Base-by-base conservation (phyloP, 2,888 invertebrate species). In the Melanotus villosus region DNA sequence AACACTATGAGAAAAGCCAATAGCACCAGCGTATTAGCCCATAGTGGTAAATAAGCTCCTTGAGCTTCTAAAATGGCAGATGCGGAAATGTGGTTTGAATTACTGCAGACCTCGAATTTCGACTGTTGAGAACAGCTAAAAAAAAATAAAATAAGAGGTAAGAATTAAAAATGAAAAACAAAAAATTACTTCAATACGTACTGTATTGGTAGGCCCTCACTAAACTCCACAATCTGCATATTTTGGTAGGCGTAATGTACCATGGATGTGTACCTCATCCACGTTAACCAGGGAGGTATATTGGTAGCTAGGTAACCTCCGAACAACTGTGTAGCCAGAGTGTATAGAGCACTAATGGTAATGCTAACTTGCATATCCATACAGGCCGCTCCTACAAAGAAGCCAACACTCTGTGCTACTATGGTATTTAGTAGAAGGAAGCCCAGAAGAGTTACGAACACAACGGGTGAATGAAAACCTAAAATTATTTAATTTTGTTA, bases 241-340 rank as follows among this genome's bases (percentile, higher is more conserved):
- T 93, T 93, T 80, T 92, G 91, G 84, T 92, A 93, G 66, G 93
- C 92, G 83, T 93, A 93, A 82, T 92, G 91, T 58, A 93, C 90
- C 90, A 93, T 90, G 56, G 92, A 92, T 65, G 91, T 87, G 80
- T 92, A 92, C 75, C 90, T 88, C 83, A 92, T 89, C 92, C 92
- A 93, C 78, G 89, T 89, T 65, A 93, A 83, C 88, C 92, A 92
- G 30, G 88, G 86, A 16, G 93, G 92, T 78, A 93, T 91, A 79
- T 91, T 89, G 43, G 91, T 91, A 50, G 92, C 91, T 73, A 93
- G 86, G 82, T 91, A 93, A 34, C 92, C 90, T 71, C 93, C 93
- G 80, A 93, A 90, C 54, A 94, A 86, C 83, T 93, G 92, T 41
- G 92, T 92, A 62, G 92, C 91, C 77, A 93, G 85, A 57, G 93